A percentile compares a stretch with the other conserved stretches of the same genome.
Evolutionary conservation across 2,888 invertebrate species (phyloP).

Genomic region (Epistrophe grossulariae): DNA sequence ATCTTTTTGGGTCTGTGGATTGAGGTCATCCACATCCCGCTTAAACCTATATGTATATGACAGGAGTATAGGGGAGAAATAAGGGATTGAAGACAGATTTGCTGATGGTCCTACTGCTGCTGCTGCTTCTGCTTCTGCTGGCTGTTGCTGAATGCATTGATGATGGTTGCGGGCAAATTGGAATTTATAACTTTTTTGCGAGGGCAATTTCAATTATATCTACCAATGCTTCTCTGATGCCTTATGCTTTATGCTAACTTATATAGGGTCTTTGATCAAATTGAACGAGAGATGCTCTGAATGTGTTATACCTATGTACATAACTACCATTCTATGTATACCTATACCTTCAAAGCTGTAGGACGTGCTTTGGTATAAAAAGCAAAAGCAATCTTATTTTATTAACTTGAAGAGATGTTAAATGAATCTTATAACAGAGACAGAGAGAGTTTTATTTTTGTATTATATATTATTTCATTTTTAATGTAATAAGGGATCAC

Average conservation of each 20-base stretch:
- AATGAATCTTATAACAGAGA: constrained; percentile 9
- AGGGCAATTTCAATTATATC: constrained; percentile 38
- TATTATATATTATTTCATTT: constrained; percentile 11
- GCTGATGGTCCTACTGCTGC: neutral
- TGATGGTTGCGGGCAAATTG: constrained; percentile 24
- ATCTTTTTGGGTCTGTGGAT: neutral
- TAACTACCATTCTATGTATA: no score
- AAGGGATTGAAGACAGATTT: neutral
- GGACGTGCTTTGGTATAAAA: constrained; percentile 8
- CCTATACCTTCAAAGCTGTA: neutral
- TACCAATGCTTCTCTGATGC: neutral
- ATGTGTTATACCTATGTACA: neutral
- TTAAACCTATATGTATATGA: neutral
- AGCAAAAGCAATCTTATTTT: constrained; percentile 28
- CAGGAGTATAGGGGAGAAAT: neutral
- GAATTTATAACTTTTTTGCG: constrained; percentile 32
- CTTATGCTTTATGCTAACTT: constrained; percentile 15
- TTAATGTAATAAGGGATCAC: constrained; percentile 25
- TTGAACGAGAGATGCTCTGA: neutral
- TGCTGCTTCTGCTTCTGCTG: neutral
- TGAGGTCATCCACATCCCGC: constrained; percentile 25
- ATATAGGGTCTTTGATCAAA: neutral
- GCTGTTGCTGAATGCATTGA: constrained; percentile 14
- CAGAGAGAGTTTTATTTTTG: neutral
- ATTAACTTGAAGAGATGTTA: constrained; percentile 32